Conservation (phyloP, 2,888 invertebrate genomes). For the Eurytoma californica region DNA sequence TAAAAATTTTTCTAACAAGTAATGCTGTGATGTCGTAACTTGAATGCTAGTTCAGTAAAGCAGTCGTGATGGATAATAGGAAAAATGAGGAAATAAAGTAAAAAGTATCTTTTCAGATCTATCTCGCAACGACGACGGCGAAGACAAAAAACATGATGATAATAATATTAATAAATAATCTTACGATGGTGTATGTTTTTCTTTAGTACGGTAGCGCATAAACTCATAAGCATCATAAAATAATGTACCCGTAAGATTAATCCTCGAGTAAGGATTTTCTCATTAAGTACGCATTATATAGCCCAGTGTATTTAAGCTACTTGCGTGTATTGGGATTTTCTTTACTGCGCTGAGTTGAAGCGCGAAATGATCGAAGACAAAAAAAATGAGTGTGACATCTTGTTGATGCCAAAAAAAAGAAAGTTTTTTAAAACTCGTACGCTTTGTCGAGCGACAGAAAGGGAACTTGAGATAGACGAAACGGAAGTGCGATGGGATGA, state of each 20-base stretch:
- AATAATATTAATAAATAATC: slow-evolving; percentile 64
- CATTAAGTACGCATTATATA: slow-evolving; percentile 65
- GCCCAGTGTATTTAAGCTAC: slow-evolving; percentile 59
- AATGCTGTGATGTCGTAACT: slow-evolving; percentile 48
- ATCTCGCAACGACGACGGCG: slow-evolving; percentile 41
- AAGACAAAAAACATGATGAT: slow-evolving; percentile 60
- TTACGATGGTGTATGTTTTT: slow-evolving; percentile 70
- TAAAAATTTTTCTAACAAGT: slow-evolving; percentile 49
- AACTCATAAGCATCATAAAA: slow-evolving; percentile 70
- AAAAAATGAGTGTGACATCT: slow-evolving; percentile 9
- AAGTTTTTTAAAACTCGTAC: slow-evolving; percentile 57
- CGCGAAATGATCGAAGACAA: slow-evolving; percentile 57
- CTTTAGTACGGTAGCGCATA: slow-evolving; percentile 70
- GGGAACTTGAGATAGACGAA: slow-evolving; percentile 62
- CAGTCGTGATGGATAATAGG: neutral
- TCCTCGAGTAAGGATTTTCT: slow-evolving; percentile 64
- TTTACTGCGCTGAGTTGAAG: slow-evolving; percentile 58
- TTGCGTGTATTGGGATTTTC: slow-evolving; percentile 64
- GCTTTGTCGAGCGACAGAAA: slow-evolving; percentile 31
- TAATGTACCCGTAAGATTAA: slow-evolving; percentile 68
- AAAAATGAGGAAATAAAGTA: neutral
- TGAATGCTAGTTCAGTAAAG: slow-evolving; percentile 23
- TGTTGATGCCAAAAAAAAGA: slow-evolving; percentile 54
- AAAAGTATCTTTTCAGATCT: slow-evolving; percentile 30
- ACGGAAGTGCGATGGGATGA: slow-evolving; percentile 76